Conservation (phyloP, 2,797 vertebrate species). For the Ceryle rudis region DNA sequence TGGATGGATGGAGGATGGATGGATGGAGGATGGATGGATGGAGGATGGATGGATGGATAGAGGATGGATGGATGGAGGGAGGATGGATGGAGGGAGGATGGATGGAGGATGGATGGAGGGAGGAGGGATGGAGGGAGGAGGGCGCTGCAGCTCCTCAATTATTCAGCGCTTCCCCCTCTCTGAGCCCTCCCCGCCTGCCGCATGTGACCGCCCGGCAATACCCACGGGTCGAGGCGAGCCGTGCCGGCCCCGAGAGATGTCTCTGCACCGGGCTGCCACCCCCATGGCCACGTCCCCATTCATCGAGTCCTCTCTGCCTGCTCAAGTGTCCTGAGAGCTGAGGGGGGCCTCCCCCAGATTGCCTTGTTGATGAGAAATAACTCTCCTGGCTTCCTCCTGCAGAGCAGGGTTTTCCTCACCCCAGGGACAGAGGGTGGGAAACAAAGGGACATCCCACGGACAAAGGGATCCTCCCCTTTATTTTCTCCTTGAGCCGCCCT, state of each 20-base stretch:
- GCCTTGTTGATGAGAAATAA: background rate
- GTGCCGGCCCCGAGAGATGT: background rate
- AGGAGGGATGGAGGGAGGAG: background rate
- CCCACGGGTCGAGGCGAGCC: background rate
- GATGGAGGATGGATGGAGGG: background rate
- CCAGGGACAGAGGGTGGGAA: background rate
- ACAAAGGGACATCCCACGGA: background rate
- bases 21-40: no score
- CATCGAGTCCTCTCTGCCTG: background rate
- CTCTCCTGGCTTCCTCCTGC: background rate
- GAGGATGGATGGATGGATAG: no score
- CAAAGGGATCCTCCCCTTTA: background rate
- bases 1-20: no score
- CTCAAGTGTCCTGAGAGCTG: background rate
- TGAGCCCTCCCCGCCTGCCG: constrained; percentile 45
- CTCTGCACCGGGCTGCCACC: background rate
- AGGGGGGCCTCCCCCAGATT: background rate
- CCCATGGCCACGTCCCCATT: background rate
- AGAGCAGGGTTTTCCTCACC: background rate
- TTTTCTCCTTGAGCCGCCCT: background rate
- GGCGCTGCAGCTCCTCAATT: constrained; percentile 77
- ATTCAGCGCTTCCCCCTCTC: constrained; percentile 70
- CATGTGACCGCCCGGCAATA: constrained; percentile 16
- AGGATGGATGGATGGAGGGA: no score
- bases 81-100: background rate